Percentiles rank a stretch among this genome's conserved stretches.
Conservation (phyloP, 1,140 invertebrate genomes). For the Laupala kohalensis region DNA sequence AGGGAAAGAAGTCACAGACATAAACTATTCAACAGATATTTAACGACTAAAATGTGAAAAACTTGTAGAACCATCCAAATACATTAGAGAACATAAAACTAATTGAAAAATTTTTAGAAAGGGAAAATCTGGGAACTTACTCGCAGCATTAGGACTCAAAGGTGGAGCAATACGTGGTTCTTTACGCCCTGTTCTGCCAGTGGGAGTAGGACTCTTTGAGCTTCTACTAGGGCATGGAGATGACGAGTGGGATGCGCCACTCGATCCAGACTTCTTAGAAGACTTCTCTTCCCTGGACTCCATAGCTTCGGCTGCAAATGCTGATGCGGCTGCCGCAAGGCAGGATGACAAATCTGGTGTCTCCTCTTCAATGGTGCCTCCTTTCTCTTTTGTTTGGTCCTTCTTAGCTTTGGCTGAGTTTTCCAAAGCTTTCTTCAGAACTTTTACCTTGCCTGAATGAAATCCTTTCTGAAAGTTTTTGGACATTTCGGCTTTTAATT, state of each 20-base stretch:
- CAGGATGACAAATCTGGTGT: constrained; percentile 27
- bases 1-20: no score
- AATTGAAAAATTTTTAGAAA: no score
- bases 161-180: not conserved
- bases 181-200: not conserved
- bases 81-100: no score
- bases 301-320: constrained; percentile 25
- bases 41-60: no score
- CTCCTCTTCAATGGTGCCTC: constrained; percentile 13
- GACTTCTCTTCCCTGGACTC: constrained; percentile 7
- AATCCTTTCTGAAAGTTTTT: constrained; percentile 16
- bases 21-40: no score
- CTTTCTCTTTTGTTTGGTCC: constrained; percentile 17
- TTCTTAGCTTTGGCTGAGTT: constrained; percentile 16
- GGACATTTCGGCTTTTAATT: constrained; percentile 16
- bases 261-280: constrained; percentile 13
- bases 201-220: constrained; percentile 4
- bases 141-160: constrained; percentile 10
- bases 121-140: no score
- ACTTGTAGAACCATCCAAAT: not conserved
- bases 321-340: constrained; percentile 29
- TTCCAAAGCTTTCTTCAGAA: constrained; percentile 20
- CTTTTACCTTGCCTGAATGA: constrained; percentile 15
- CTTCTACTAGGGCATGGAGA: constrained; percentile 1
- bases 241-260: constrained; percentile 5